Conservation (phyloP, 2,888 invertebrate species). For the Dione vanillae region DNA sequence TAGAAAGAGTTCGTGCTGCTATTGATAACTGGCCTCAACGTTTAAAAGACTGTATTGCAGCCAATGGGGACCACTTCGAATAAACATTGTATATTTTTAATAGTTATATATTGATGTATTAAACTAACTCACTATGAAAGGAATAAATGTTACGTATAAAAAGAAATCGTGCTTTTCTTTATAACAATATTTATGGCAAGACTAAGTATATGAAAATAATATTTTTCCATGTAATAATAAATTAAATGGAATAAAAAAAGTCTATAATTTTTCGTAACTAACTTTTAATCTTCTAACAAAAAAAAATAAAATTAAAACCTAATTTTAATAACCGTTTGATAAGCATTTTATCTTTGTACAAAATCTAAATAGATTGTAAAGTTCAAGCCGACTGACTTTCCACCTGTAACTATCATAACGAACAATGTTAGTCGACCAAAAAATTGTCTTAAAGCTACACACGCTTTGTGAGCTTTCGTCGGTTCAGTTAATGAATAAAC, state of each 20-base stretch:
- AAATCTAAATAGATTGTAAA: constrained; percentile 40
- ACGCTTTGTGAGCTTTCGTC: constrained; percentile 12
- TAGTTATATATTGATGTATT: no score
- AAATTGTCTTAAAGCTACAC: constrained; percentile 25
- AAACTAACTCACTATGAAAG: no score
- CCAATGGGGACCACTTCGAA: no score
- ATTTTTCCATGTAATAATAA: background rate
- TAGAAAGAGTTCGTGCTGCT: no score
- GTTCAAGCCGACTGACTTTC: constrained; percentile 30
- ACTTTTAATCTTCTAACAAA: background rate
- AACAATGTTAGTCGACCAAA: constrained; percentile 22
- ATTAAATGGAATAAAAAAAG: background rate
- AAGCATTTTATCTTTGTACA: constrained; percentile 35
- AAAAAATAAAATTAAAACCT: constrained; percentile 2
- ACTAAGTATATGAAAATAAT: background rate
- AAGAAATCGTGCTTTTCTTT: no score
- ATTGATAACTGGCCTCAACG: no score
- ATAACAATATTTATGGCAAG: no score
- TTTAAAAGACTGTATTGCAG: no score
- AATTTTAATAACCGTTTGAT: constrained; percentile 31
- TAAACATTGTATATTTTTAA: no score
- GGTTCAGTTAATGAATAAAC: background rate
- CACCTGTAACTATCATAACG: constrained; percentile 17
- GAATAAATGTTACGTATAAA: no score
- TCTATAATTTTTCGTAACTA: no score